Conservation (phyloP, 2,797 vertebrate genomes). For the Hydrolagus colliei region DNA sequence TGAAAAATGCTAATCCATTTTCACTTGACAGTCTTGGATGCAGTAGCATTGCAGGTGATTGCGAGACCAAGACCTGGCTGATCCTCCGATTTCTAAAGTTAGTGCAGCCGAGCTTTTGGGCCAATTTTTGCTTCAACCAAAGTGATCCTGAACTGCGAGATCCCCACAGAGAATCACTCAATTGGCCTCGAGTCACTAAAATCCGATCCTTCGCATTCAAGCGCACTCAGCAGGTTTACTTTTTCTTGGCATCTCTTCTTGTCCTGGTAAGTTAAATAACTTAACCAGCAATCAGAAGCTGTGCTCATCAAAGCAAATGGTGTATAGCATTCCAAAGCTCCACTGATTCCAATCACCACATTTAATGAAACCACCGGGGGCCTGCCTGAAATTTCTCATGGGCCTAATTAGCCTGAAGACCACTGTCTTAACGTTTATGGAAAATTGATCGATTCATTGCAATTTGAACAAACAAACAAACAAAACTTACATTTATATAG, state of each 20-base stretch:
- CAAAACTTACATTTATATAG: no score
- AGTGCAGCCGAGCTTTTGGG: neutral
- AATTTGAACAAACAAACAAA: no score
- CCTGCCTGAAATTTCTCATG: no score
- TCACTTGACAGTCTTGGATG: neutral
- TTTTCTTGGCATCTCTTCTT: neutral
- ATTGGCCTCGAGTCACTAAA: neutral
- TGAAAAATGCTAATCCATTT: neutral
- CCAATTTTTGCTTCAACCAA: neutral
- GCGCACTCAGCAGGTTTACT: neutral
- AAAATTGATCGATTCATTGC: no score
- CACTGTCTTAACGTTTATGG: no score
- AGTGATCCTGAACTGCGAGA: neutral
- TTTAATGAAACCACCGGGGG: no score
- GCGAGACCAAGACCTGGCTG: neutral
- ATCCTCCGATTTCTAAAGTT: neutral
- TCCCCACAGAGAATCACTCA: neutral
- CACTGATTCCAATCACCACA: no score
- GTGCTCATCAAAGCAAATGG: neutral
- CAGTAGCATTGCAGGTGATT: neutral
- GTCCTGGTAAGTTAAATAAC: neutral
- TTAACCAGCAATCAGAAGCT: neutral
- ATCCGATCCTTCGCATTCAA: neutral
- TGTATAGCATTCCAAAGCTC: no score
- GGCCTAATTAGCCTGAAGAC: no score